Evolutionary conservation across 2,797 vertebrate species (phyloP).

Genomic region (Lutra lutra): DNA sequence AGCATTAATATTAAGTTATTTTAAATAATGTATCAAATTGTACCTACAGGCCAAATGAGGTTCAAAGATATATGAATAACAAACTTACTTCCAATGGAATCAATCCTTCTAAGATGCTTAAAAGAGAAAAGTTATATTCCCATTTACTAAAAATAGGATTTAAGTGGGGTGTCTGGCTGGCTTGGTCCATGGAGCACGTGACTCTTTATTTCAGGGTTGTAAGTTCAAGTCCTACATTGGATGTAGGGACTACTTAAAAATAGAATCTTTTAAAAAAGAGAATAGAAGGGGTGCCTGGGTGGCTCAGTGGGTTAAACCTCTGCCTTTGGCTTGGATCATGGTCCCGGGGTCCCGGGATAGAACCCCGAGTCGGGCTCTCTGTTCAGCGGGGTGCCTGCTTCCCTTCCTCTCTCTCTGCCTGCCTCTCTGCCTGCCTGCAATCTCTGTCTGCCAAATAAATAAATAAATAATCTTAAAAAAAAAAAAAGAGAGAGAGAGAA

Average conservation of each 20-base stretch:
- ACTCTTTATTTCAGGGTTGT: not conserved
- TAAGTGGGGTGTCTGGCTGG: not conserved
- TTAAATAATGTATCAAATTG: not conserved
- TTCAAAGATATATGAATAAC: conserved; percentile 5
- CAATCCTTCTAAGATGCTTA: not conserved
- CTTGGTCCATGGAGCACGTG: not conserved
- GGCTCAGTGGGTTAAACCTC: not conserved
- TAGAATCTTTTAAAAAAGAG: not conserved
- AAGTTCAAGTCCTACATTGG: not conserved
- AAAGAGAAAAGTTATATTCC: not conserved
- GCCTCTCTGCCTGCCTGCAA: too few relatives aligned
- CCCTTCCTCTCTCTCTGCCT: too few relatives aligned
- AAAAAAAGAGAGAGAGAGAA: not conserved
- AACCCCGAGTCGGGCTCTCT: too few relatives aligned
- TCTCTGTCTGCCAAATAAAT: too few relatives aligned
- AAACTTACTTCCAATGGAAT: conserved; percentile 20
- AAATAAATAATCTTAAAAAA: not conserved
- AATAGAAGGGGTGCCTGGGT: not conserved
- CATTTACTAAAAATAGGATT: conserved; percentile 10
- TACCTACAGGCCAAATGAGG: not conserved
- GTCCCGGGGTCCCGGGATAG: not conserved
- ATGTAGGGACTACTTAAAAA: not conserved
- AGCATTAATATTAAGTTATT: not conserved
- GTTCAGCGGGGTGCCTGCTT: too few relatives aligned
- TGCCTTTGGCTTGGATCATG: not conserved